Conservation (phyloP, 2,888 invertebrate species). For the Macropis europaea region DNA sequence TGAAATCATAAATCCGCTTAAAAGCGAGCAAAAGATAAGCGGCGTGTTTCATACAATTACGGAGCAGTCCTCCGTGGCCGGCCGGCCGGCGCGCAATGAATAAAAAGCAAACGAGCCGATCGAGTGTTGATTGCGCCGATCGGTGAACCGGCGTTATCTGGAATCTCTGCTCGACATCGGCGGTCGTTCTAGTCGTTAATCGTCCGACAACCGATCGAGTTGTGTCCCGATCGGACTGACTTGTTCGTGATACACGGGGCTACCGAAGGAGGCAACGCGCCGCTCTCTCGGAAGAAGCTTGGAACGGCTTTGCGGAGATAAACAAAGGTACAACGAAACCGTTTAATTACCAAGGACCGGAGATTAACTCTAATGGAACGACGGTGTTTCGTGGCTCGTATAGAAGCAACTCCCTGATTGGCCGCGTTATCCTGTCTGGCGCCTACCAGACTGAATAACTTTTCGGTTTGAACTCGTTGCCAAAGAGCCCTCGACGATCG, state of each 20-base stretch:
- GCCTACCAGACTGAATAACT: conserved; percentile 52
- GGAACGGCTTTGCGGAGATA: conserved; percentile 62
- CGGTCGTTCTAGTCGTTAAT: conserved; percentile 46
- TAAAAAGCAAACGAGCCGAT: conserved; percentile 26
- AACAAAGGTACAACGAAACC: conserved; percentile 75
- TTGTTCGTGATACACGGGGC: conserved; percentile 40
- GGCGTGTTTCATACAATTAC: conserved; percentile 23
- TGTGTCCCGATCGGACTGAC: conserved; percentile 38
- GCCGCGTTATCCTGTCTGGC: conserved; percentile 54
- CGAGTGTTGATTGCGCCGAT: conserved; percentile 37
- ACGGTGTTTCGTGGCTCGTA: conserved; percentile 65
- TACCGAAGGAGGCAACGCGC: conserved; percentile 29
- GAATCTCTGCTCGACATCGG: conserved; percentile 37
- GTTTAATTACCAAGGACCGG: conserved; percentile 74
- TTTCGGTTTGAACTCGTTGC: conserved; percentile 28
- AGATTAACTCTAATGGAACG: conserved; percentile 78
- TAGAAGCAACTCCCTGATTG: conserved; percentile 49
- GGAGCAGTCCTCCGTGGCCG: too few relatives aligned
- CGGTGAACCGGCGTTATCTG: conserved; percentile 27
- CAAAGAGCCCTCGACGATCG: neutral
- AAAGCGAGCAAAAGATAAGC: conserved; percentile 23
- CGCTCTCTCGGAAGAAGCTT: conserved; percentile 12
- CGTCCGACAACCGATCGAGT: conserved; percentile 48
- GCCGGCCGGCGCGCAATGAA: conserved; percentile 4
- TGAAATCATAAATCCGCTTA: conserved; percentile 23